Conservation (phyloP, 2,797 vertebrate species). For the Sylvia borin region DNA sequence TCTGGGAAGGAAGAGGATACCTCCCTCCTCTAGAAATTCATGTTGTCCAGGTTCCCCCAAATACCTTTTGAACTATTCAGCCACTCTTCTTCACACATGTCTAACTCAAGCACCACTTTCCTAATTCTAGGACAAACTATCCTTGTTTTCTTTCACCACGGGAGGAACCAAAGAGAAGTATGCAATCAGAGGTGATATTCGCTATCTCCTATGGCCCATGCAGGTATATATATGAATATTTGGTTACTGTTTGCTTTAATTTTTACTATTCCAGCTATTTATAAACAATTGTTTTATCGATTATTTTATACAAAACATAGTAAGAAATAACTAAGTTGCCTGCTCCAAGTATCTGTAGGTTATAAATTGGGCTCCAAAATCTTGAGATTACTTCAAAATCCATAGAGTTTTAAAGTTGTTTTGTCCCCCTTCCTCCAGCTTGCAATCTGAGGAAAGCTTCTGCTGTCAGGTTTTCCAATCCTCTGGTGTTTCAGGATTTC, state of each 20-base stretch:
- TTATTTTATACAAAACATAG: background rate
- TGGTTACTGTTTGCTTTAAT: background rate
- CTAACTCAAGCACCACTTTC: background rate
- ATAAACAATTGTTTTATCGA: background rate
- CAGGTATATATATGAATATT: slow-evolving; percentile 74
- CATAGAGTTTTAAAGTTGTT: background rate
- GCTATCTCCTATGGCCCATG: slow-evolving; percentile 86
- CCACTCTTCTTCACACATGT: background rate
- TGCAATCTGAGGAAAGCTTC: background rate
- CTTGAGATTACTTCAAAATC: background rate
- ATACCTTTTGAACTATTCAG: background rate
- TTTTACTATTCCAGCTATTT: background rate
- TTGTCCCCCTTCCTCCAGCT: background rate
- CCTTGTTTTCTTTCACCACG: slow-evolving; percentile 86
- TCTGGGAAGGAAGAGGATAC: background rate
- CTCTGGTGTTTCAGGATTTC: background rate
- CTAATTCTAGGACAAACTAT: slow-evolving; percentile 80
- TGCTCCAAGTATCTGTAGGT: background rate
- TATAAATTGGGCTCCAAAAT: background rate
- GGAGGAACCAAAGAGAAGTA: slow-evolving; percentile 78
- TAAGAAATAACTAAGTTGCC: background rate
- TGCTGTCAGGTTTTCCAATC: background rate
- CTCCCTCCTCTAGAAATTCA: background rate
- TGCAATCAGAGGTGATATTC: slow-evolving; percentile 80
- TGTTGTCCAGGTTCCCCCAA: background rate